These are phyloP conservation scores for Norana najaformis DNA, from an alignment of 2,888 invertebrate species.

Conservation along the genomic window DNA sequence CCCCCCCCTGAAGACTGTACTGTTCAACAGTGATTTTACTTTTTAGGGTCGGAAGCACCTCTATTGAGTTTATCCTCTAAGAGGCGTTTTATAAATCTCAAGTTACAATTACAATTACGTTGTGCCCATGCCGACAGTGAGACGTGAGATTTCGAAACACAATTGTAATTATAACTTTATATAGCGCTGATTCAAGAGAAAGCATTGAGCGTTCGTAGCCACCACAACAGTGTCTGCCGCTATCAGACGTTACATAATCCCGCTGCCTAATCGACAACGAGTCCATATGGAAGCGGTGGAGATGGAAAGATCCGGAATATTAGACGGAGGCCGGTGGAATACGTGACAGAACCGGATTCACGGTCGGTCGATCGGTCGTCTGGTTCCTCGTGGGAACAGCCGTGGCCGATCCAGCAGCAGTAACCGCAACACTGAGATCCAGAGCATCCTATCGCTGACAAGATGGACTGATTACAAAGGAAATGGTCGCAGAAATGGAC, in stretches of 20 bases:
- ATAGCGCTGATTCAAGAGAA: no score
- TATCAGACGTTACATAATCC: not conserved
- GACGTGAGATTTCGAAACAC: no score
- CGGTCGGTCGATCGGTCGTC: not conserved
- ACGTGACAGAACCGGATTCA: not conserved
- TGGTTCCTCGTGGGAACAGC: not conserved
- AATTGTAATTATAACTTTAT: no score
- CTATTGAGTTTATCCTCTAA: no score
- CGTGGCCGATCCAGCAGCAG: not conserved
- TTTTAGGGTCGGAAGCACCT: no score
- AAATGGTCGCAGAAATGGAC: not conserved
- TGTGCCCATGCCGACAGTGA: no score
- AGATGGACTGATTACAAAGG: not conserved
- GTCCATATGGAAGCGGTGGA: not conserved
- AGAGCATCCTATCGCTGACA: not conserved
- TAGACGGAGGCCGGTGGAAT: not conserved
- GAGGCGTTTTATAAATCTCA: no score
- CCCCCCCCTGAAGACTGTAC: no score
- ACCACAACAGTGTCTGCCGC: not conserved
- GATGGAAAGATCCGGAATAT: not conserved
- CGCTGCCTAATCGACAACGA: not conserved
- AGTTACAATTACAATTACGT: no score
- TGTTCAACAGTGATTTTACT: no score
- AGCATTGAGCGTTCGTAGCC: no score
- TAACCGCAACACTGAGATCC: no score